A percentile compares a stretch with the other conserved stretches of the same genome.
These are phyloP conservation scores for Desmophyllum pertusum DNA, from an alignment of 92 coral and sea anemone genomes.

Conservation along the genomic window DNA sequence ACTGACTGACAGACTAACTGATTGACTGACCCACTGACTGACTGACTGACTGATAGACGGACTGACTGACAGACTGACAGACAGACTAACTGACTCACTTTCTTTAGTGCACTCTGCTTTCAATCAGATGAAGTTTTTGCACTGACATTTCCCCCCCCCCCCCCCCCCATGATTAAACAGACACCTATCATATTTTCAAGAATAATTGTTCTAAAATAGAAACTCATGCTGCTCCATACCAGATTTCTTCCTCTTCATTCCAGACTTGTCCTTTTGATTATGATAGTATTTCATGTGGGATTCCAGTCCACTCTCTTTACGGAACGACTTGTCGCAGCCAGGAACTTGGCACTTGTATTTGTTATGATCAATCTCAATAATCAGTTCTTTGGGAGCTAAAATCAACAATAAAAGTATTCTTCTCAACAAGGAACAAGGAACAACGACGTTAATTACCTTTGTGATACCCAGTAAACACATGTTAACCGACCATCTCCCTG, in stretches of 20 bases:
- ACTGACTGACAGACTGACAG: neutral
- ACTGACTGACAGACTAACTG: neutral
- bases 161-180: no score
- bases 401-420: neutral
- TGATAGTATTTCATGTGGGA: constrained; percentile 94
- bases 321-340: constrained; percentile 96
- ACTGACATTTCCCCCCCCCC: no score
- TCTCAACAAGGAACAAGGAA: no score
- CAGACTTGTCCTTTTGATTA: constrained; percentile 67
- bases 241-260: constrained; percentile 72
- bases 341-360: constrained; percentile 84
- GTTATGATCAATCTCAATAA: constrained; percentile 94
- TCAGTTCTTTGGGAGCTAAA: constrained; percentile 89
- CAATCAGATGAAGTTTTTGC: no score
- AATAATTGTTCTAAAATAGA: neutral
- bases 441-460: no score
- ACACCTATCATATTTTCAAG: no score
- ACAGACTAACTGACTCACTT: constrained; percentile 1
- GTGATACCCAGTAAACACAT: no score
- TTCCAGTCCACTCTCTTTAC: constrained; percentile 93
- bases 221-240: neutral
- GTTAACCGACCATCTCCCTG: no score
- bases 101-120: no score
- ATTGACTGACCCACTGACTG: no score
- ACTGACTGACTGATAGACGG: neutral